Conservation (phyloP, 2,113 vertebrate species). For the Pseudorectes ferrugineus region DNA sequence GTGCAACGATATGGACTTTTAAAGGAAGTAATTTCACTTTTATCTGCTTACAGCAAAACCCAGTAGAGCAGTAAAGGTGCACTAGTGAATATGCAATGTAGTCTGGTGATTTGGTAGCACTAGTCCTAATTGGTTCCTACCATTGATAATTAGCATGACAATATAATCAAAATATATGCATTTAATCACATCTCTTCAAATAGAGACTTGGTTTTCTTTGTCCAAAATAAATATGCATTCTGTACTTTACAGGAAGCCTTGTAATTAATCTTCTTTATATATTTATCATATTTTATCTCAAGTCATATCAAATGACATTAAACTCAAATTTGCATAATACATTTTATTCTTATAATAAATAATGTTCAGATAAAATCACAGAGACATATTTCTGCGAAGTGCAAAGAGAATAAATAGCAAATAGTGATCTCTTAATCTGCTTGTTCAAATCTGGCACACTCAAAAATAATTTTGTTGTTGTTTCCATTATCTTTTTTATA, state of each 20-base stretch:
- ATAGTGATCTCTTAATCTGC: neutral
- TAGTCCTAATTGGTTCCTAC: constrained; percentile 44
- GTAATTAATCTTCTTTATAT: constrained; percentile 53
- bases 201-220: neutral
- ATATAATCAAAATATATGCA: constrained; percentile 55
- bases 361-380: constrained; percentile 4
- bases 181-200: constrained; percentile 43
- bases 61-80: neutral
- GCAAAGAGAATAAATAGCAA: neutral
- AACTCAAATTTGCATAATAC: constrained; percentile 36
- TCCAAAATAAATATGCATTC: constrained; percentile 17
- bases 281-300: constrained; percentile 49
- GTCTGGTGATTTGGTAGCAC: constrained; percentile 20
- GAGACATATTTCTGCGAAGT: neutral
- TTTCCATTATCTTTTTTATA: constrained; percentile 17
- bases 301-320: constrained; percentile 28
- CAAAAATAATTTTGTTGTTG: neutral
- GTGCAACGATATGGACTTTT: neutral
- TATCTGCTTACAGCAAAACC: neutral
- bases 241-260: constrained; percentile 31
- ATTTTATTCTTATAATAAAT: constrained; percentile 46
- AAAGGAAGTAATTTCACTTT: neutral
- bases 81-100: constrained; percentile 5
- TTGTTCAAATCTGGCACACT: neutral
- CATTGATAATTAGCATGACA: constrained; percentile 50